Base-by-base conservation (phyloP, 2,113 vertebrate species). In the Trematomus loennbergii region DNA sequence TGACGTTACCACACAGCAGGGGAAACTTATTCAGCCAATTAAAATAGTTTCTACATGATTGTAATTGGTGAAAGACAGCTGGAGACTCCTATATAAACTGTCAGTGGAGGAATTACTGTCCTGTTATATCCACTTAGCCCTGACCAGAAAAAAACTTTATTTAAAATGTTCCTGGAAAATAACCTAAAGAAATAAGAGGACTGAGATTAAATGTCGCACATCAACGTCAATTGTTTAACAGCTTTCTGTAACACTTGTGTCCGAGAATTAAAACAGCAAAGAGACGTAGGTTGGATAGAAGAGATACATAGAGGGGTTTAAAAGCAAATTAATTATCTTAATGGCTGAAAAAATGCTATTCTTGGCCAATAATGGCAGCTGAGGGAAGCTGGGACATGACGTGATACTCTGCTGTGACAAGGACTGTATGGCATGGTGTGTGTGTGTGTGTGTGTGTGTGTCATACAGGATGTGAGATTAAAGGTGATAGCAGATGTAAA, bases 1-100 rank as follows among this genome's bases (percentile, higher is more conserved):
- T 76, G 87, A 84, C 66, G 53, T 79, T 58, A 25, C 53, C 7
- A 57, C 62, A 58, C 66, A 72, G 68, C 81, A 69, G 73, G 55
- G 53, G 55, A 64, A 54, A 65, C 17, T 7, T 18, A 63, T 36
- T 46, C n/a, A 25, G 67, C 53, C 67, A 65, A 57, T 79, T 12
- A 82, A 75, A 66, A 62, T 33, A 49, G 46, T 64, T 65, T 59
- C 25, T 20, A 54, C 29, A 55, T 63, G 46, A 58, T 46, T 60
- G 40, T 17, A 29, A 45, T 67, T 13, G 3, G 22, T 12, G 13
- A 60, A 16, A 48, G 33, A 25, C 72, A 77, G 52, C 57, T 58
- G 65, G 22, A 72, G 70, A 3, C 1, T 2, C 33, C 12, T 17
- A 60, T 29, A 65, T 67, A 54, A 68, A 58, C 53, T 15, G 48